A percentile compares a stretch with the other conserved stretches of the same genome.
Evolutionary conservation across 2,888 invertebrate species (phyloP).

Genomic region (Fragum whitleyi): DNA sequence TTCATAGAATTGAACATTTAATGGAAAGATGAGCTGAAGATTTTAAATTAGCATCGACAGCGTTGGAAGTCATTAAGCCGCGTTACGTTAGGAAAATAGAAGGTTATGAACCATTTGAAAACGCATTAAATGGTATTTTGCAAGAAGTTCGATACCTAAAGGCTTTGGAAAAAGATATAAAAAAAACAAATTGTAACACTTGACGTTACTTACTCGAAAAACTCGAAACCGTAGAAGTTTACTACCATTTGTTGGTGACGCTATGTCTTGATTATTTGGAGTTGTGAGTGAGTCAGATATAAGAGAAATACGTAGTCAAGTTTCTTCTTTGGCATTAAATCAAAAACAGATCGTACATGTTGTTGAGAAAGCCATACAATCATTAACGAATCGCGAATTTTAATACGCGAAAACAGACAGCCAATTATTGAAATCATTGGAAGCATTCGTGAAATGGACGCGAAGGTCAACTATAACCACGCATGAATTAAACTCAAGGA

Average conservation of each 20-base stretch:
- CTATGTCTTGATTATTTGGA: not conserved
- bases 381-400: not conserved
- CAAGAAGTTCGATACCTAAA: not conserved
- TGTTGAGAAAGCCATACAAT: not conserved
- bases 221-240: not conserved
- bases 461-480: no score
- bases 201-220: not conserved
- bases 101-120: not conserved
- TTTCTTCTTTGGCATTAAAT: not conserved
- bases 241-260: not conserved
- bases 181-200: not conserved
- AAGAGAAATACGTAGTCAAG: not conserved
- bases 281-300: not conserved
- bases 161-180: not conserved
- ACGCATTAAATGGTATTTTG: not conserved
- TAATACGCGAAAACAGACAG: not conserved
- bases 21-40: not conserved
- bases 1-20: not conserved
- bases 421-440: not conserved
- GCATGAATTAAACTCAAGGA: no score
- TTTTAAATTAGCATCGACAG: not conserved
- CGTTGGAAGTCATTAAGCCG: not conserved
- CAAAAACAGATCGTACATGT: slow-evolving; percentile 2
- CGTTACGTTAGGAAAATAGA: no score
- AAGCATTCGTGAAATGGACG: not conserved